These are phyloP conservation scores for Apodemus speciosus DNA, from an alignment of 2,113 vertebrate species.

Conservation along the genomic window DNA sequence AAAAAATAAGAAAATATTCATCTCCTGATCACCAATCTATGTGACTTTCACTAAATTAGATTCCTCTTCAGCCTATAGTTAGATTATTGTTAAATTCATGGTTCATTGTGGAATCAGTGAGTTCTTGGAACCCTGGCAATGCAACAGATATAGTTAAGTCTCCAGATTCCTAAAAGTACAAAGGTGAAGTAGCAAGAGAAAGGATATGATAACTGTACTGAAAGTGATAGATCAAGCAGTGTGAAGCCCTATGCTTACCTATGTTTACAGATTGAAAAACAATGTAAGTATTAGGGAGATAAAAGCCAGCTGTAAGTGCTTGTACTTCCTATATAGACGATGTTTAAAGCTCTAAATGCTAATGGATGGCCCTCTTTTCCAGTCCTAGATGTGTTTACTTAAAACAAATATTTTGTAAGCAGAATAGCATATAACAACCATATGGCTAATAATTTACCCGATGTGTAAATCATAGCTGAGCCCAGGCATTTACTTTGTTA, in stretches of 20 bases:
- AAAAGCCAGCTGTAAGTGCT: slow-evolving; percentile 44
- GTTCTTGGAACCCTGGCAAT: background rate
- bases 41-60: slow-evolving; percentile 21
- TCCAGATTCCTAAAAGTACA: background rate
- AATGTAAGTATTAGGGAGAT: background rate
- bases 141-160: background rate
- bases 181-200: background rate
- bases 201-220: background rate
- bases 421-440: slow-evolving; percentile 57
- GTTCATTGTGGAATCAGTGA: background rate
- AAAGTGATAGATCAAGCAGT: background rate
- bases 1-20: background rate
- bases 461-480: slow-evolving; percentile 74
- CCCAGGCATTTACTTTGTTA: slow-evolving; percentile 68
- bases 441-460: slow-evolving; percentile 37
- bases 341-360: slow-evolving; percentile 57
- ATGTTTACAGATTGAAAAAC: background rate
- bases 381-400: slow-evolving; percentile 58
- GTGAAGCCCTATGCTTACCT: background rate
- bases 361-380: slow-evolving; percentile 30
- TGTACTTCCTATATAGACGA: background rate
- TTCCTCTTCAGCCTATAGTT: background rate
- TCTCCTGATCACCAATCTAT: background rate
- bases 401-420: slow-evolving; percentile 65
- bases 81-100: background rate